Conservation (phyloP, 2,113 vertebrate species). For the Heloderma charlesbogerti region DNA sequence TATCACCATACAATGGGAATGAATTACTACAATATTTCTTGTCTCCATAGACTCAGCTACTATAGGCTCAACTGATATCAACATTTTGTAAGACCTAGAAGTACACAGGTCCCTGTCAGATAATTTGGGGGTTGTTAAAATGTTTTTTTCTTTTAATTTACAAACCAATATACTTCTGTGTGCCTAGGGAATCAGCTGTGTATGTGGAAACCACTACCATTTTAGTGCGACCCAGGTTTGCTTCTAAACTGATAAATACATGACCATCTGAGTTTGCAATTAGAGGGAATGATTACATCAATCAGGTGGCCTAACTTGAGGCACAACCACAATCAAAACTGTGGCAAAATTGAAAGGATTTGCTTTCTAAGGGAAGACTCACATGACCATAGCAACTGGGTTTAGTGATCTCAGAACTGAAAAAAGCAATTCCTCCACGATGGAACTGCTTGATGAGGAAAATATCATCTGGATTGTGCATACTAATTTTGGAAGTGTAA, state of each 20-base stretch:
- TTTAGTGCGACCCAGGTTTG: background rate
- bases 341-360: background rate
- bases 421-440: background rate
- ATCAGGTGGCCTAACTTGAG: background rate
- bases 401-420: background rate
- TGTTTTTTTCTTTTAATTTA: background rate
- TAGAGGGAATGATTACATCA: background rate
- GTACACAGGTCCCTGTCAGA: background rate
- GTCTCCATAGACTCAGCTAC: background rate
- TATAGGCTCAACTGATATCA: no score
- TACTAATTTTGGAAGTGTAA: background rate
- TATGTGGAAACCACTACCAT: background rate
- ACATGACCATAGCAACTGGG: background rate
- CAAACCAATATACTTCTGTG: background rate
- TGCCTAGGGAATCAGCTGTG: background rate
- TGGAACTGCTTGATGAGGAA: background rate
- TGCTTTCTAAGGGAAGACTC: background rate
- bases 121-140: background rate
- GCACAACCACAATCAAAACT: background rate
- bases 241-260: background rate
- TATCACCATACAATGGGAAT: background rate
- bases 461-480: background rate
- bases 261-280: background rate
- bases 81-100: background rate
- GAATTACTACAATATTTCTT: background rate